Conservation (phyloP, 1,140 invertebrate genomes). For the Ptiloglossa arizonensis region DNA sequence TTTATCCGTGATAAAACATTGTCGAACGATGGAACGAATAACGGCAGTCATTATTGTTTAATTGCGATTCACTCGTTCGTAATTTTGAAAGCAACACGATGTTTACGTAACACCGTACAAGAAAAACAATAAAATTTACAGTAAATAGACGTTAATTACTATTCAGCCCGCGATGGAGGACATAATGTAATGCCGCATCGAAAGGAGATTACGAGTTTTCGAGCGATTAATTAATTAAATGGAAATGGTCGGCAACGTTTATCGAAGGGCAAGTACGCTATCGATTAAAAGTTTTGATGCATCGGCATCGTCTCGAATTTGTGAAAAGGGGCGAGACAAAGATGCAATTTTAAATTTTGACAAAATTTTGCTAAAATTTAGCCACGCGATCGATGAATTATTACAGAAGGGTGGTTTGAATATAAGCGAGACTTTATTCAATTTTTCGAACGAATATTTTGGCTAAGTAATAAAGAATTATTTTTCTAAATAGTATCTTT, state of each 20-base stretch:
- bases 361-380: no score
- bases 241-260: slow-evolving; percentile 21
- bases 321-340: neutral
- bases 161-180: neutral
- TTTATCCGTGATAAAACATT: neutral
- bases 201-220: slow-evolving; percentile 44
- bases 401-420: no score
- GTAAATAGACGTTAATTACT: slow-evolving; percentile 20
- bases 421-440: no score
- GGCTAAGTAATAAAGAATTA: no score
- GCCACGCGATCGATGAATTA: no score
- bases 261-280: neutral
- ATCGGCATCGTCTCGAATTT: neutral
- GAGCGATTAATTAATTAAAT: slow-evolving; percentile 54
- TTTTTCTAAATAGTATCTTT: no score
- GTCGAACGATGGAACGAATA: neutral
- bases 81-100: slow-evolving; percentile 1
- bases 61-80: neutral
- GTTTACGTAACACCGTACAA: neutral
- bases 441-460: no score
- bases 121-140: slow-evolving; percentile 5
- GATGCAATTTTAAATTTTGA: no score
- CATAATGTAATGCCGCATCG: slow-evolving; percentile 48
- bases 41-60: neutral
- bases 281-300: neutral